These are phyloP conservation scores for Tuberolachnus salignus DNA, from an alignment of 2,888 invertebrate species.

Conservation along the genomic window DNA sequence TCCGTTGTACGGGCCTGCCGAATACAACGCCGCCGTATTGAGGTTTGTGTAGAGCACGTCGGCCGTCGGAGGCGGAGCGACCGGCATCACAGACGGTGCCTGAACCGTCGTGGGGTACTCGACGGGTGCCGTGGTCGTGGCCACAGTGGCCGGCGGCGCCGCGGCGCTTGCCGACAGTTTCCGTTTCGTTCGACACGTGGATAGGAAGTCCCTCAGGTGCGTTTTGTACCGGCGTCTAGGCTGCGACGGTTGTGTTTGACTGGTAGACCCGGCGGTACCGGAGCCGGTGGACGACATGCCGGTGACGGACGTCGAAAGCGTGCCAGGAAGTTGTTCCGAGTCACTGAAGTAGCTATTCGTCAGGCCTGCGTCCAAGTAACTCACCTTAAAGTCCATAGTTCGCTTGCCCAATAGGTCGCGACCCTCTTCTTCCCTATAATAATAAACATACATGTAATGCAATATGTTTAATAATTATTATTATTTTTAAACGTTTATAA, in stretches of 20 bases:
- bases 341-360: slow-evolving; percentile 91
- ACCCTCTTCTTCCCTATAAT: slow-evolving; percentile 94
- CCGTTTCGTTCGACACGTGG: slow-evolving; percentile 86
- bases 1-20: slow-evolving; percentile 67
- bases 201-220: slow-evolving; percentile 88
- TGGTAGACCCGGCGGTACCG: slow-evolving; percentile 61
- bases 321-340: slow-evolving; percentile 75
- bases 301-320: slow-evolving; percentile 60
- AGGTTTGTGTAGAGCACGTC: slow-evolving; percentile 62
- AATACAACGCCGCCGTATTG: slow-evolving; percentile 71
- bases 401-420: slow-evolving; percentile 95
- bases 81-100: slow-evolving; percentile 76
- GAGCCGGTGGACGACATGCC: neutral
- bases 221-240: slow-evolving; percentile 86
- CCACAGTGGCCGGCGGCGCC: slow-evolving; percentile 66
- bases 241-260: slow-evolving; percentile 73
- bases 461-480: too few species aligned
- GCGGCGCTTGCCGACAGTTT: slow-evolving; percentile 64
- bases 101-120: slow-evolving; percentile 73
- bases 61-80: slow-evolving; percentile 54
- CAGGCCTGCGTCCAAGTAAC: slow-evolving; percentile 92
- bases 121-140: slow-evolving; percentile 67
- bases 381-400: slow-evolving; percentile 98
- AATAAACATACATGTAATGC: neutral
- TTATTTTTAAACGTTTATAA: too few species aligned